phyloP scores from a whole-genome alignment of 2,113 vertebrate genomes.

The Nesospiza acunhae region DNA sequence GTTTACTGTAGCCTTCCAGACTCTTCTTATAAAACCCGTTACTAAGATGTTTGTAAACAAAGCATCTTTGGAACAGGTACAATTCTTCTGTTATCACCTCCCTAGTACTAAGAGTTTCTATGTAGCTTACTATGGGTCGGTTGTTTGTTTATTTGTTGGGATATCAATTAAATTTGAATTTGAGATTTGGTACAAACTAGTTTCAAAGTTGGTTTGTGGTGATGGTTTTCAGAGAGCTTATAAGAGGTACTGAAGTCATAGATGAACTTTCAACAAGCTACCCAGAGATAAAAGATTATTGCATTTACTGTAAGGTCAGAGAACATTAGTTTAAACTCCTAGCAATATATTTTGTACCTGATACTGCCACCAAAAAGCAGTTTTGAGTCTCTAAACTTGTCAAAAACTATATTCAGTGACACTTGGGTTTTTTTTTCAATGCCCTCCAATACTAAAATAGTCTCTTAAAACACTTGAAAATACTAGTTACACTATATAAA shows the following conservation, averaged over 20 bases:
- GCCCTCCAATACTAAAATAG: neutral
- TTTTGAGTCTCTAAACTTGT: slow-evolving; percentile 26
- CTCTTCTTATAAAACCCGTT: neutral
- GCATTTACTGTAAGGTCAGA: slow-evolving; percentile 10
- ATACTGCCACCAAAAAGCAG: neutral
- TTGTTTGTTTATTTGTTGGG: neutral
- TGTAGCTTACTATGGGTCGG: neutral
- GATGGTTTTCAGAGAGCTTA: neutral
- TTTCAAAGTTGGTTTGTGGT: neutral
- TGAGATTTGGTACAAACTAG: neutral
- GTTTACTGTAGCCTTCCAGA: neutral
- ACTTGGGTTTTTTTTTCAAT: neutral
- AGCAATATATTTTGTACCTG: neutral
- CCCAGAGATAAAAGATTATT: neutral
- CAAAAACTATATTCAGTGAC: neutral
- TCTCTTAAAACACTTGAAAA: slow-evolving; percentile 2
- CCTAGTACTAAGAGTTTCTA: neutral
- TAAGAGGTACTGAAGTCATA: neutral
- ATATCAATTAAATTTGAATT: neutral
- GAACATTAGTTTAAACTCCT: neutral
- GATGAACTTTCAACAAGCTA: neutral
- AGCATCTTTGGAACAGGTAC: neutral
- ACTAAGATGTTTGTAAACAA: neutral
- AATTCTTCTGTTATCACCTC: neutral
- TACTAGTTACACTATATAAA: neutral